A percentile compares a stretch with the other conserved stretches of the same genome.
These are phyloP conservation scores for rabbit (Oryctolagus cuniculus) DNA, from an alignment of 2,113 vertebrate genomes.

Conservation along the genomic window DNA sequence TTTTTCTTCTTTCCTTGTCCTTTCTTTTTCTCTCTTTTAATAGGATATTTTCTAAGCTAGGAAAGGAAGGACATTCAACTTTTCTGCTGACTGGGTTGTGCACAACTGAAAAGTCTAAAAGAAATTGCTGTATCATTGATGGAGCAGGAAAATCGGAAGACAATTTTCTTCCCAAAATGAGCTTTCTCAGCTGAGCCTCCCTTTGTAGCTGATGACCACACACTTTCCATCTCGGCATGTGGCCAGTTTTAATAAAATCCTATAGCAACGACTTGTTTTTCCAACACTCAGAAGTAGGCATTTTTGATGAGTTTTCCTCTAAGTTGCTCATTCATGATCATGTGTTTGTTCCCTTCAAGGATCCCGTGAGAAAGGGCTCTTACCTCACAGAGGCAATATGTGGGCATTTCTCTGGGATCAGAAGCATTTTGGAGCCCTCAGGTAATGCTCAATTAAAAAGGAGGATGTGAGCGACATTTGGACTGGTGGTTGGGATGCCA, in stretches of 20 bases:
- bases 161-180: slow-evolving; percentile 77
- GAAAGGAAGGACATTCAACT: slow-evolving; percentile 66
- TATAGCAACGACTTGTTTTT: slow-evolving; percentile 79
- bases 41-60: slow-evolving; percentile 67
- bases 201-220: slow-evolving; percentile 81
- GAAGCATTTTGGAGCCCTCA: not conserved
- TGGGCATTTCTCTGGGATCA: slow-evolving; percentile 5
- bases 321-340: slow-evolving; percentile 66
- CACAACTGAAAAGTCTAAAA: slow-evolving; percentile 83
- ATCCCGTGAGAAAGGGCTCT: slow-evolving; percentile 25
- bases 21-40: slow-evolving; percentile 62
- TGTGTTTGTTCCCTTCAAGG: slow-evolving; percentile 48
- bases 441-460: slow-evolving; percentile 6
- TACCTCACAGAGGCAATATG: slow-evolving; percentile 33
- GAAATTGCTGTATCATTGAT: slow-evolving; percentile 82
- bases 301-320: slow-evolving; percentile 69
- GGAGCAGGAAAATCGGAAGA: slow-evolving; percentile 82
- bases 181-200: slow-evolving; percentile 78
- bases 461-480: not conserved
- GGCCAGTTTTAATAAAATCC: slow-evolving; percentile 78
- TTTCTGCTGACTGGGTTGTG: slow-evolving; percentile 82
- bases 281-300: slow-evolving; percentile 59
- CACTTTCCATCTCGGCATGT: slow-evolving; percentile 69
- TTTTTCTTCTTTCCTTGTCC: slow-evolving; percentile 7
- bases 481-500: no score